A percentile compares a stretch with the other conserved stretches of the same genome.
Conservation (phyloP, 2,113 vertebrate genomes). For the Probosciger aterrimus region DNA sequence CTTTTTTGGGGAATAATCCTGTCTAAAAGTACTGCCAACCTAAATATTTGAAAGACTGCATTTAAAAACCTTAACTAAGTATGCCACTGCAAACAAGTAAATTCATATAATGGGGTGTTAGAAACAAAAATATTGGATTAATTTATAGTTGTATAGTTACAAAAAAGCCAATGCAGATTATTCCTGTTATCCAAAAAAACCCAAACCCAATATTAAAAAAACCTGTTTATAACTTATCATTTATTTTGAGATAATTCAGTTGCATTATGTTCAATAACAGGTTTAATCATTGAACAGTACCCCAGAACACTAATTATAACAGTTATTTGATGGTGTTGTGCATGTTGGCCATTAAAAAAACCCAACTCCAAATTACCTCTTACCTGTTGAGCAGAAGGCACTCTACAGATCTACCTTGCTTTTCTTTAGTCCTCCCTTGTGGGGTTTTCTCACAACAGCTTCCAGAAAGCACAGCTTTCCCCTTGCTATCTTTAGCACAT, state of each 20-base stretch:
- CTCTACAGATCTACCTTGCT: constrained; percentile 62
- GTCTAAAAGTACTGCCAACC: neutral
- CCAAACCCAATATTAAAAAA: neutral
- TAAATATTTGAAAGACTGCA: neutral
- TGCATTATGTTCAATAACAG: constrained; percentile 22
- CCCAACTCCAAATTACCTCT: constrained; percentile 58
- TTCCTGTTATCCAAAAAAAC: neutral
- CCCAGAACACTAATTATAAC: constrained; percentile 61
- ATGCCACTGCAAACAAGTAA: neutral
- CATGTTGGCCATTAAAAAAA: constrained; percentile 43
- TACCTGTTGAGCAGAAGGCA: constrained; percentile 70
- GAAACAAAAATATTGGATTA: neutral
- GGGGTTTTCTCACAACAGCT: constrained; percentile 72
- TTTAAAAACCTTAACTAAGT: neutral
- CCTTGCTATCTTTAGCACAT: constrained; percentile 79
- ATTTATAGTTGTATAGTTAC: neutral
- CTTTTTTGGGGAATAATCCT: neutral
- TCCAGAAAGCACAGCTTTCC: constrained; percentile 74
- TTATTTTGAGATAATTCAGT: constrained; percentile 44
- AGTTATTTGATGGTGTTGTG: constrained; percentile 61
- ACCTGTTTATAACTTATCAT: neutral
- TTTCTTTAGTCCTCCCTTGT: constrained; percentile 65
- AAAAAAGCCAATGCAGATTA: neutral
- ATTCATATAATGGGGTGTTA: neutral
- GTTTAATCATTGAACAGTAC: constrained; percentile 59